phyloP scores from a whole-genome alignment of 2,888 invertebrate species.

The Oscheius sp. region DNA sequence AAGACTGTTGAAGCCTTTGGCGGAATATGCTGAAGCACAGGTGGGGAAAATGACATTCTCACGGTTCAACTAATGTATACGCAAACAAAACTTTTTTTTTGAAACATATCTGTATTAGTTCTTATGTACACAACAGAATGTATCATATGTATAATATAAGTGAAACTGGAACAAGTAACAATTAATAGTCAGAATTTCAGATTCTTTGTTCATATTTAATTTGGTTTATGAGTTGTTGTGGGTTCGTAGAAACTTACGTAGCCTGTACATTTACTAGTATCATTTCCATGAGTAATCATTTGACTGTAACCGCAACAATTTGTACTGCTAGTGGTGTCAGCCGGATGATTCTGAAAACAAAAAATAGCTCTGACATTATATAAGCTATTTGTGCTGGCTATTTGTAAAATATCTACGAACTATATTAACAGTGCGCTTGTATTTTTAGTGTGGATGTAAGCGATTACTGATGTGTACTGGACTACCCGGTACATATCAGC shows the following conservation, averaged over 20 bases:
- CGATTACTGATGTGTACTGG: too few species aligned
- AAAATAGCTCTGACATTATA: neutral
- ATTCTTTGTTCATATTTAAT: too few species aligned
- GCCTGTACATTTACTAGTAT: neutral
- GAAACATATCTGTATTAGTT: slow-evolving; percentile 11
- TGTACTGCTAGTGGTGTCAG: slow-evolving; percentile 17
- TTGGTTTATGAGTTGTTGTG: neutral
- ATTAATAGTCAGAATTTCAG: too few species aligned
- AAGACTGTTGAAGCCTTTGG: too few species aligned
- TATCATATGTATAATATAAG: slow-evolving; percentile 8
- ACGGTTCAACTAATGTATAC: neutral
- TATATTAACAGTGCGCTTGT: neutral
- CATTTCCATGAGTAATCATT: slow-evolving; percentile 7
- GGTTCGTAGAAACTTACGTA: neutral
- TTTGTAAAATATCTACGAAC: neutral
- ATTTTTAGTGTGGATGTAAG: neutral
- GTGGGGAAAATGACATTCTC: slow-evolving; percentile 6
- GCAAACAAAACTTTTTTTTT: neutral
- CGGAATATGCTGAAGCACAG: too few species aligned
- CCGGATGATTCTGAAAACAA: slow-evolving; percentile 20
- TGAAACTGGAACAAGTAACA: too few species aligned
- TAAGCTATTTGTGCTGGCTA: too few species aligned
- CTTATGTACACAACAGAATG: slow-evolving; percentile 25
- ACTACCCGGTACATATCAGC: too few species aligned
- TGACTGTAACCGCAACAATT: slow-evolving; percentile 34